Conservation (phyloP, 2,113 vertebrate species). For the Trichechus manatus region DNA sequence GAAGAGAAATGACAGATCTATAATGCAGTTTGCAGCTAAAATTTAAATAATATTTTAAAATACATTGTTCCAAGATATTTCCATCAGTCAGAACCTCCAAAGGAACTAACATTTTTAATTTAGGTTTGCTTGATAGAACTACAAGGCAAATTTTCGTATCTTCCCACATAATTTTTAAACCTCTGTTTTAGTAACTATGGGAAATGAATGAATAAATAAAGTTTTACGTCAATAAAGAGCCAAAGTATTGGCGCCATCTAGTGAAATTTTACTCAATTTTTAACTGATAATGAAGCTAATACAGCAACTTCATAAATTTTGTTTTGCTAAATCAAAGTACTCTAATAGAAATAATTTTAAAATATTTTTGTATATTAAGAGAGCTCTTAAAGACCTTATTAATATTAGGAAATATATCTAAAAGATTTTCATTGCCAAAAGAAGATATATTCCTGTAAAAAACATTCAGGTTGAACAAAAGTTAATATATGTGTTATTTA, state of each 20-base stretch:
- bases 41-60: constrained; percentile 61
- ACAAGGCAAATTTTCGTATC: constrained; percentile 36
- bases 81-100: not conserved
- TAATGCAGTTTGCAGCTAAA: not conserved
- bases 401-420: not conserved
- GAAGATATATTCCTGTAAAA: constrained; percentile 1
- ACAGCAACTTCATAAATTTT: constrained; percentile 11
- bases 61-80: constrained; percentile 26
- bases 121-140: constrained; percentile 37
- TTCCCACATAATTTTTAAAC: constrained; percentile 33
- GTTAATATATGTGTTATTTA: constrained; percentile 18
- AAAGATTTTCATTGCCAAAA: not conserved
- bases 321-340: constrained; percentile 38
- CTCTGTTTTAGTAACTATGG: constrained; percentile 19
- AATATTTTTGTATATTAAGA: not conserved
- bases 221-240: not conserved
- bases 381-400: not conserved
- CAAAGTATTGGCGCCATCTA: constrained; percentile 39
- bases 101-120: constrained; percentile 59
- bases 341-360: not conserved
- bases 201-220: constrained; percentile 42
- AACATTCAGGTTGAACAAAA: constrained; percentile 24
- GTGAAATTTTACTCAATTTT: constrained; percentile 33
- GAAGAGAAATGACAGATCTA: not conserved
- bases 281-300: constrained; percentile 4